These are phyloP conservation scores for Dolichallabes microphthalmus DNA, from an alignment of 2,113 vertebrate species.

Conservation along the genomic window DNA sequence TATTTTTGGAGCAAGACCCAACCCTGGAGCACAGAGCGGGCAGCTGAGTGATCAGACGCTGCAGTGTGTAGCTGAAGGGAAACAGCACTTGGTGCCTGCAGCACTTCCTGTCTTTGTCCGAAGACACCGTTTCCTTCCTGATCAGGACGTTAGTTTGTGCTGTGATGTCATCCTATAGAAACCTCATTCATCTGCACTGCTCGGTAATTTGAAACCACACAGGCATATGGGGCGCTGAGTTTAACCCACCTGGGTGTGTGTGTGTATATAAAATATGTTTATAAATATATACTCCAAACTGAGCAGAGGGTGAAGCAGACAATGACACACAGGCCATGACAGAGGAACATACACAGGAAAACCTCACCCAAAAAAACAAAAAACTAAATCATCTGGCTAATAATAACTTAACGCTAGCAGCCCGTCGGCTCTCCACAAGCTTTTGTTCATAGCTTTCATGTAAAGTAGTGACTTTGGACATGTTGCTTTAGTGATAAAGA, in stretches of 20 bases:
- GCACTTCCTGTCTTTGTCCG: slow-evolving; percentile 73
- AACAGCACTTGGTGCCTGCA: slow-evolving; percentile 13
- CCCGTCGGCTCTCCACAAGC: not conserved
- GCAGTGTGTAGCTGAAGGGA: slow-evolving; percentile 38
- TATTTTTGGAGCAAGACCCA: too few relatives aligned
- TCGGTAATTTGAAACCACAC: slow-evolving; percentile 3
- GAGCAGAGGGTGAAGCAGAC: not conserved
- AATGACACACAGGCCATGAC: too few relatives aligned
- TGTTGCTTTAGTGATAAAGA: not conserved
- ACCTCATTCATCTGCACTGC: slow-evolving; percentile 8
- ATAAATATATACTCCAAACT: not conserved
- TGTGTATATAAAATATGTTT: not conserved
- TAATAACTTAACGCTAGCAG: slow-evolving; percentile 1
- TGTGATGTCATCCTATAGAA: slow-evolving; percentile 44
- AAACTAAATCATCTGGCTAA: not conserved
- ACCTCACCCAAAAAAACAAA: slow-evolving; percentile 14
- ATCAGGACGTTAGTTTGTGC: not conserved
- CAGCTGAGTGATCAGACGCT: slow-evolving; percentile 16
- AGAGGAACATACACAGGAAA: not conserved
- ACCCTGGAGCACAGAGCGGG: not conserved
- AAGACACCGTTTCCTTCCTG: slow-evolving; percentile 62
- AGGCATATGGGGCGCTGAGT: not conserved
- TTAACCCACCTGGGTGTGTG: not conserved
- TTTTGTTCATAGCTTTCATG: not conserved
- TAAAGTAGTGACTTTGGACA: not conserved